Evolutionary conservation across 2,888 invertebrate genomes (phyloP).

Genomic region (Smittia aterrima): DNA sequence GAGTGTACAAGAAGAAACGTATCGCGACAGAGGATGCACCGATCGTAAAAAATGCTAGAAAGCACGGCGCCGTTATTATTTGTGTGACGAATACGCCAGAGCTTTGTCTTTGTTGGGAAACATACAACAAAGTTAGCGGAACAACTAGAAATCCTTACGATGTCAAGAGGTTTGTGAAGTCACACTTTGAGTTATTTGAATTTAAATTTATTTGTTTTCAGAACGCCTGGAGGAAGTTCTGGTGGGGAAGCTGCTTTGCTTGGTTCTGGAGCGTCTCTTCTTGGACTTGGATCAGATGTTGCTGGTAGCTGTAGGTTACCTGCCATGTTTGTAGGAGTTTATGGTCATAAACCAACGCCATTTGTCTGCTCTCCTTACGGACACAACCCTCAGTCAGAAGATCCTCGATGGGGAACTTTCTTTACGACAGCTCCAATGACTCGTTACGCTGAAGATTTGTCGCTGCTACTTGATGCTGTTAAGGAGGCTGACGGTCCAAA

Average conservation of each 20-base stretch:
- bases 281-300: slow-evolving; percentile 85
- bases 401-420: slow-evolving; percentile 64
- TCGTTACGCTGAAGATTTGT: slow-evolving; percentile 81
- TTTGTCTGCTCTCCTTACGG: slow-evolving; percentile 65
- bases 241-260: slow-evolving; percentile 81
- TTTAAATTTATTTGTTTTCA: slow-evolving; percentile 44
- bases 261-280: slow-evolving; percentile 73
- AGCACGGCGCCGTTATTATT: slow-evolving; percentile 80
- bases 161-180: slow-evolving; percentile 51
- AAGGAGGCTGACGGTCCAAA: slow-evolving; percentile 57
- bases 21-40: slow-evolving; percentile 72
- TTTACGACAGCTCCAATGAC: slow-evolving; percentile 84
- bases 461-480: slow-evolving; percentile 70
- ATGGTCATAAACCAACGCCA: slow-evolving; percentile 87
- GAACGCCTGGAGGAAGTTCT: slow-evolving; percentile 86
- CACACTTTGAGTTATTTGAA: not conserved
- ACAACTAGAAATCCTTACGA: slow-evolving; percentile 88
- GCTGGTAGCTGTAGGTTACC: slow-evolving; percentile 88
- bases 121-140: slow-evolving; percentile 82
- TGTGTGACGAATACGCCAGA: slow-evolving; percentile 89
- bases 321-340: slow-evolving; percentile 86
- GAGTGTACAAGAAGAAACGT: slow-evolving; percentile 58
- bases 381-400: slow-evolving; percentile 65
- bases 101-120: slow-evolving; percentile 88
- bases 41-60: slow-evolving; percentile 64